Percentiles rank a stretch among this genome's conserved stretches.
Conservation (phyloP, 2,797 vertebrate species). For the Eutrigla gurnardus region DNA sequence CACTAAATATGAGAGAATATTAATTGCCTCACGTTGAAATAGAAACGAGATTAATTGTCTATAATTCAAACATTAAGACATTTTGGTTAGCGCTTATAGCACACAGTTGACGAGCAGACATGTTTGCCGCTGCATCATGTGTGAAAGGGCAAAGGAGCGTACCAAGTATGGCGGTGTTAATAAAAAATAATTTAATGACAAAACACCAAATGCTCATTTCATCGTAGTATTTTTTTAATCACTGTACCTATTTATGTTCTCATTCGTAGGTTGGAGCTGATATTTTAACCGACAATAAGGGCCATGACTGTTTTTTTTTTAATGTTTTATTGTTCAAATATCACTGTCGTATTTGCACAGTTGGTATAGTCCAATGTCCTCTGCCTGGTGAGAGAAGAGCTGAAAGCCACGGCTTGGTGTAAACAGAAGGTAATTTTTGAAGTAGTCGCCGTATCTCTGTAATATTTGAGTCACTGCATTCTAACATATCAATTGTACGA, state of each 20-base stretch:
- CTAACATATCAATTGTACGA: fast-evolving
- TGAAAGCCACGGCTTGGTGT: constrained; percentile 58
- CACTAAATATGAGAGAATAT: constrained; percentile 37
- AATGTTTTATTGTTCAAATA: background rate
- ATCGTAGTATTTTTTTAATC: background rate
- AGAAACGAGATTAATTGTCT: constrained; percentile 18
- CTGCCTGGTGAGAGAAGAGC: constrained; percentile 46
- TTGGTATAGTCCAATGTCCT: constrained; percentile 83
- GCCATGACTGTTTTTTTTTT: fast-evolving
- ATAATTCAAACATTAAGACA: constrained; percentile 52
- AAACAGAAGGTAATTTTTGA: constrained; percentile 58
- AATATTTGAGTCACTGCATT: fast-evolving
- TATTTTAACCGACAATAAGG: fast-evolving
- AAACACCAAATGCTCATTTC: background rate
- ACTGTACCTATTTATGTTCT: fast-evolving
- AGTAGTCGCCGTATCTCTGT: fast-evolving
- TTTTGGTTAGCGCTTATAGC: constrained; percentile 50
- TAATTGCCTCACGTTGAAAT: background rate
- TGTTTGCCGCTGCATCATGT: constrained; percentile 66
- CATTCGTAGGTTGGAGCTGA: fast-evolving
- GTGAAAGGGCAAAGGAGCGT: constrained; percentile 68
- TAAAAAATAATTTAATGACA: background rate
- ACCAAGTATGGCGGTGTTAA: constrained; percentile 46
- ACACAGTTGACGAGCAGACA: constrained; percentile 62
- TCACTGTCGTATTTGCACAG: background rate